Percentiles rank a stretch among this genome's conserved stretches.
Evolutionary conservation across 2,113 vertebrate species (phyloP).

Genomic region (Saguinus midas): DNA sequence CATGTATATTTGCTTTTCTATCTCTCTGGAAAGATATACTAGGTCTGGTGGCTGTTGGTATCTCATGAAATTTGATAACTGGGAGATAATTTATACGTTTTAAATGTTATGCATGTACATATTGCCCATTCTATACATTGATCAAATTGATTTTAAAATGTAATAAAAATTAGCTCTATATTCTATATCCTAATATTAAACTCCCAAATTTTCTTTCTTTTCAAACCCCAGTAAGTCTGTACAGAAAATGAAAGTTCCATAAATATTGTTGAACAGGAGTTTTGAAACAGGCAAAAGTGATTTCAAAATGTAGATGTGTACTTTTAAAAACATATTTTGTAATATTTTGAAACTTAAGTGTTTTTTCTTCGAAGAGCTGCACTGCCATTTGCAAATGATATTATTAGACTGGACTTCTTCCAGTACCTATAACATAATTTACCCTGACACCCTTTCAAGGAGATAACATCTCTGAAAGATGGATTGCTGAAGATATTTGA

Average conservation of each 20-base stretch:
- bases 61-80: not conserved
- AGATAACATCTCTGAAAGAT: not conserved
- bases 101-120: not conserved
- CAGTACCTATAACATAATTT: constrained; percentile 9
- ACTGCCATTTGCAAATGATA: not conserved
- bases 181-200: not conserved
- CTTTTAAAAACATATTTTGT: not conserved
- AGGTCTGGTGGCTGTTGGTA: not conserved
- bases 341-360: not conserved
- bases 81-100: not conserved
- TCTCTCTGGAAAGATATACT: not conserved
- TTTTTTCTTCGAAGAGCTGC: not conserved
- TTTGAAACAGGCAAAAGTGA: constrained; percentile 26
- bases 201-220: not conserved
- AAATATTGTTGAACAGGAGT: not conserved
- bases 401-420: constrained; percentile 20
- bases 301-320: not conserved
- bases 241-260: not conserved
- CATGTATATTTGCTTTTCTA: not conserved
- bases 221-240: not conserved
- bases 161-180: not conserved
- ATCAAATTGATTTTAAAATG: constrained; percentile 21
- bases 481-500: not conserved
- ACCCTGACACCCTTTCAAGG: not conserved
- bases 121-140: not conserved